Evolutionary conservation across 2,888 invertebrate species (phyloP).

Genomic region (Amphimallon solstitiale): DNA sequence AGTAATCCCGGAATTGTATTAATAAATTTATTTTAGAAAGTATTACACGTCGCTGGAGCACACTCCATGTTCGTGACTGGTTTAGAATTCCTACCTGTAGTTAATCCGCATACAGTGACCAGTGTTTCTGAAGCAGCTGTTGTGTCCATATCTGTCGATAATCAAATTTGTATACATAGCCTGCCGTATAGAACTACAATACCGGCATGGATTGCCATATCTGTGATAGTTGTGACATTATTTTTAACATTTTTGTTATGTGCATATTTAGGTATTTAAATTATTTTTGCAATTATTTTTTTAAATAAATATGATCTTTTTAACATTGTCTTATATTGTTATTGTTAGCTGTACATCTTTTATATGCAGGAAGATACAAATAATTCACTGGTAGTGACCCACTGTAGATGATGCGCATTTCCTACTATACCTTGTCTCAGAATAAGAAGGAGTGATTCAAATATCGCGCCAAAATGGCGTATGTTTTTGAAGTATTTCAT

Average conservation of each 20-base stretch:
- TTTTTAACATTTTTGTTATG: conserved; percentile 84
- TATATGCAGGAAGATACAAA: too few species aligned
- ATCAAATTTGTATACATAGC: conserved; percentile 89
- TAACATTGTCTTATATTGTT: not conserved
- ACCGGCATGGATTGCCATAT: conserved; percentile 83
- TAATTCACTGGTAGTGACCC: too few species aligned
- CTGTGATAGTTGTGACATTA: conserved; percentile 78
- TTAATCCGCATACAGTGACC: conserved; percentile 77
- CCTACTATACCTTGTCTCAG: too few species aligned
- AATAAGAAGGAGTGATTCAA: too few species aligned
- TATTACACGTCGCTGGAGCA: conserved; percentile 83
- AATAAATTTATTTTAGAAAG: conserved; percentile 68
- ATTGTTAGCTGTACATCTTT: too few species aligned
- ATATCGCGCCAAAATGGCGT: too few species aligned
- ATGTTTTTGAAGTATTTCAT: too few species aligned
- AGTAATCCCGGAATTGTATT: not conserved
- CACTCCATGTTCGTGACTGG: conserved; percentile 99
- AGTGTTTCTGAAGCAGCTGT: conserved; percentile 86
- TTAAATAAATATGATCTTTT: conserved; percentile 8
- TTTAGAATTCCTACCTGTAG: conserved; percentile 87
- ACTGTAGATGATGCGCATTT: too few species aligned
- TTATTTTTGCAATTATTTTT: conserved; percentile 22
- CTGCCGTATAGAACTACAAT: conserved; percentile 81
- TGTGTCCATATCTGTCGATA: conserved; percentile 95
- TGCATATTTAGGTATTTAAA: conserved; percentile 82